phyloP scores from a whole-genome alignment of 2,888 invertebrate species.

The Ennomos erosarius region DNA sequence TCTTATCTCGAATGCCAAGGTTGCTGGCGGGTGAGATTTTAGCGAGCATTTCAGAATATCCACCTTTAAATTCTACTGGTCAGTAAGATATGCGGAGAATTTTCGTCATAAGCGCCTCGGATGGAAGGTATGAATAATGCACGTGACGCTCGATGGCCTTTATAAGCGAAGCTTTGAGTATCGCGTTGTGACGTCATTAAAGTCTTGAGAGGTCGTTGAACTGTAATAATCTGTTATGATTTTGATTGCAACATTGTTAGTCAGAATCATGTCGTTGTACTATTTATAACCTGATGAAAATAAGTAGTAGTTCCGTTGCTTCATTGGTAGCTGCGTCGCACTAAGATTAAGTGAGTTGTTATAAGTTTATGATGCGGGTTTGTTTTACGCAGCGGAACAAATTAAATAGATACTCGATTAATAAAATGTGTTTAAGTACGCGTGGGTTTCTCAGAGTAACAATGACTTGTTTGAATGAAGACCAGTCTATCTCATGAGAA shows the following conservation, averaged over 20 bases:
- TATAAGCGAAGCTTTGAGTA: not conserved
- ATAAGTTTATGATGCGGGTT: not conserved
- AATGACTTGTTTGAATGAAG: no score
- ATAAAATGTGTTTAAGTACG: no score
- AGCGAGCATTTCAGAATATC: conserved; percentile 51
- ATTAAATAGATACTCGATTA: no score
- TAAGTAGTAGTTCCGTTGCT: no score
- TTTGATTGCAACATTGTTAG: conserved; percentile 16
- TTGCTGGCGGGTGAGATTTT: conserved; percentile 45
- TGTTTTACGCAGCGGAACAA: not conserved
- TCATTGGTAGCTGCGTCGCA: not conserved
- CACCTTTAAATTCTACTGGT: conserved; percentile 52
- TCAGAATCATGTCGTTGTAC: conserved; percentile 2
- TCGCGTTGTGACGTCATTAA: conserved; percentile 50
- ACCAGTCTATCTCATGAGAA: no score
- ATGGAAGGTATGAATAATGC: conserved; percentile 72
- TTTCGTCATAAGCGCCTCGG: conserved; percentile 61
- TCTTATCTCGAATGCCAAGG: conserved; percentile 53
- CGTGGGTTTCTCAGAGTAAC: no score
- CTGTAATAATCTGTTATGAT: conserved; percentile 35
- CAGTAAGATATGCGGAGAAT: conserved; percentile 64
- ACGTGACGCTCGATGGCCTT: conserved; percentile 41
- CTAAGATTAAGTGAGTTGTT: not conserved
- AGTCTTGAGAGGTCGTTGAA: conserved; percentile 44
- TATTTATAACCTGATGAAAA: conserved; percentile 1